phyloP scores from a whole-genome alignment of 2,113 vertebrate species.

The Taxidea taxus region DNA sequence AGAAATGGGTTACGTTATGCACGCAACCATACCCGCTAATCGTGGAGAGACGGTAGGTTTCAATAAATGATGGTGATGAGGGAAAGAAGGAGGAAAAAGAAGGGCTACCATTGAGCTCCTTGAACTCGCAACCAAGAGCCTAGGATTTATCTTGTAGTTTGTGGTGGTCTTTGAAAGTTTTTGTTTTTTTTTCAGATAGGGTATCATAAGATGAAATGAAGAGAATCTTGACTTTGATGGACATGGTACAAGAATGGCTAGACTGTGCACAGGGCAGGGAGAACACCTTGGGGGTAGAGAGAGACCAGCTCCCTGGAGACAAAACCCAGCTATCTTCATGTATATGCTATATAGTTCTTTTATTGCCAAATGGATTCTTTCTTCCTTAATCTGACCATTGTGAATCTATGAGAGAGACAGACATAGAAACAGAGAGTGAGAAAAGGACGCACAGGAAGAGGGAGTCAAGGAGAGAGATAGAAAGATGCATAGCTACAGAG shows the following conservation, averaged over 20 bases:
- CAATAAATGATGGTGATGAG: neutral
- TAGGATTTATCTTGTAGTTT: neutral
- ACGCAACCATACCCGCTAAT: neutral
- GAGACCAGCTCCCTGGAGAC: neutral
- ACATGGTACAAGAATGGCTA: neutral
- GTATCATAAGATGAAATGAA: neutral
- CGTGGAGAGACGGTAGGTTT: neutral
- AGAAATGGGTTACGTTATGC: neutral
- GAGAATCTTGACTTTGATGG: neutral
- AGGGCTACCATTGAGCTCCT: neutral
- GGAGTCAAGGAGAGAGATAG: neutral
- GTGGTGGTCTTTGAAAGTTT: neutral
- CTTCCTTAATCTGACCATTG: neutral
- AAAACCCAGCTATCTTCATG: neutral
- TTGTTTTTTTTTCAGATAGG: neutral
- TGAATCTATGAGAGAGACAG: neutral
- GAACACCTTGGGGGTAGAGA: neutral
- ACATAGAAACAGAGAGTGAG: neutral
- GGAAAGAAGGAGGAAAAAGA: neutral
- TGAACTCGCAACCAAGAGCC: neutral
- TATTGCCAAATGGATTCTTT: neutral
- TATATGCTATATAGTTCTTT: neutral
- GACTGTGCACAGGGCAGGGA: neutral
- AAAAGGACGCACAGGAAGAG: neutral
- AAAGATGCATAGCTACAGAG: neutral